Conservation (phyloP, 2,113 vertebrate species). For the Pardalotus punctatus region DNA sequence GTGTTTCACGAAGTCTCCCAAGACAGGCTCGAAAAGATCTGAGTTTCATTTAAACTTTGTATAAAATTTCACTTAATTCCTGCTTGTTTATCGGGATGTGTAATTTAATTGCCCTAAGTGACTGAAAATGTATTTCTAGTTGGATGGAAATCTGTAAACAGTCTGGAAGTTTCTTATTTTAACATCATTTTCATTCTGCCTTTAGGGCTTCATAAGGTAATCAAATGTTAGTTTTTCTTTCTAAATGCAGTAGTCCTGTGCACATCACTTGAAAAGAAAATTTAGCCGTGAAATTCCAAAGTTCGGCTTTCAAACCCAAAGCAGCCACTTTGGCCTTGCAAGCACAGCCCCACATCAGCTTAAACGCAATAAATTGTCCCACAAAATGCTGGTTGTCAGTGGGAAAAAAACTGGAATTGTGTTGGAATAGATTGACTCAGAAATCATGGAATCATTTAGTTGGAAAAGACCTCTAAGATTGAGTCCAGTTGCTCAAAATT, state of each 20-base stretch:
- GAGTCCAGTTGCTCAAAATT: neutral
- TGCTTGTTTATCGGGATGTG: slow-evolving; percentile 24
- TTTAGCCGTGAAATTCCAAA: neutral
- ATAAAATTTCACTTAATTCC: slow-evolving; percentile 29
- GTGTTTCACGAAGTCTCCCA: neutral
- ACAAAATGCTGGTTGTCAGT: neutral
- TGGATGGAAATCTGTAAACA: slow-evolving; percentile 16
- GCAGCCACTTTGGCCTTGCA: neutral
- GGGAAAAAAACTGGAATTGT: neutral
- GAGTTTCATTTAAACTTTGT: neutral
- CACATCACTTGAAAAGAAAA: neutral
- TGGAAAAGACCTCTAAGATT: neutral
- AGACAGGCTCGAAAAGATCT: neutral
- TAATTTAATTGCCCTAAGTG: slow-evolving; percentile 29
- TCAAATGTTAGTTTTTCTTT: slow-evolving; percentile 1
- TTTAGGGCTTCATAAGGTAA: neutral
- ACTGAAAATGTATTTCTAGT: slow-evolving; percentile 26
- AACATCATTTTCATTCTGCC: neutral
- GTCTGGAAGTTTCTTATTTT: slow-evolving; percentile 13
- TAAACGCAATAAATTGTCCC: neutral
- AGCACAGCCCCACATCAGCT: neutral
- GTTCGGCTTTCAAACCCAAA: neutral
- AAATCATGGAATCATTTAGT: neutral
- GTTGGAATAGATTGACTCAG: neutral
- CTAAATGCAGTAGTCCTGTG: neutral